Conservation (phyloP, 2,113 vertebrate genomes). For the Vimba vimba region DNA sequence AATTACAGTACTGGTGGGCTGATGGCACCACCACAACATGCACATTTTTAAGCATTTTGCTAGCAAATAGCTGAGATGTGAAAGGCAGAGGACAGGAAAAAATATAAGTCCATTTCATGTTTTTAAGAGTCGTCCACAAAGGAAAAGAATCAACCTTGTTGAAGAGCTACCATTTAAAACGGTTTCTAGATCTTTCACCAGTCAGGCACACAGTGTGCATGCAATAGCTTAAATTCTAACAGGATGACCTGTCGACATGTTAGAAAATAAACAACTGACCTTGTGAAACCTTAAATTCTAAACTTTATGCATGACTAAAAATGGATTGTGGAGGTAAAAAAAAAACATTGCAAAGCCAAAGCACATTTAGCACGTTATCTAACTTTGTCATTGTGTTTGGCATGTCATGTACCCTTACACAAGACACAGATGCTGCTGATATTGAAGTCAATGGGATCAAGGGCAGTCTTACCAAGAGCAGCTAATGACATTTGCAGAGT, state of each 20-base stretch:
- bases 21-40: background rate
- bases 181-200: background rate
- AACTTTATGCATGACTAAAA: constrained; percentile 19
- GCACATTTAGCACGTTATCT: background rate
- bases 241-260: background rate
- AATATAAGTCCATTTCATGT: background rate
- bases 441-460: background rate
- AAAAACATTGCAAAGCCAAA: background rate
- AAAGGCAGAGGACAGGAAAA: background rate
- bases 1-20: background rate
- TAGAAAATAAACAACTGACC: constrained; percentile 39
- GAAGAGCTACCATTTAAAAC: background rate
- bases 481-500: constrained; percentile 32
- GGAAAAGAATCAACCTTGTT: background rate
- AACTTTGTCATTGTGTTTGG: background rate
- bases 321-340: background rate
- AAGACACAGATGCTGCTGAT: background rate
- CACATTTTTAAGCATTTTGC: background rate
- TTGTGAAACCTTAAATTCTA: background rate
- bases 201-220: background rate
- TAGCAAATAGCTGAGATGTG: background rate
- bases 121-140: background rate
- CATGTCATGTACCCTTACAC: background rate
- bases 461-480: background rate
- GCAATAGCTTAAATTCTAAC: background rate